These are phyloP conservation scores for Aspiorhynchus laticeps DNA, from an alignment of 2,113 vertebrate species.

Conservation along the genomic window DNA sequence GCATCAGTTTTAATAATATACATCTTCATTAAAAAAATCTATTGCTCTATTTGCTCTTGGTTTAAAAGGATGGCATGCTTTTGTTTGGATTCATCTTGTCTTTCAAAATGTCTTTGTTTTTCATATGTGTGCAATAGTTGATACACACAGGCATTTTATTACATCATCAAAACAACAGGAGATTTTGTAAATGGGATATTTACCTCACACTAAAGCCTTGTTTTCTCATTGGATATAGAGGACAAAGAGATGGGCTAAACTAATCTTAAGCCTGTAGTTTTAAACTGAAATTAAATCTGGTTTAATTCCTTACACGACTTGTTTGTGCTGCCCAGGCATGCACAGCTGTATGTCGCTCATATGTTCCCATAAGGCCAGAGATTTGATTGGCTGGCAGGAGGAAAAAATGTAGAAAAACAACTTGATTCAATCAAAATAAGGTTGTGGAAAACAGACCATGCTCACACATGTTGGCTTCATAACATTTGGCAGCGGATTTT, in stretches of 20 bases:
- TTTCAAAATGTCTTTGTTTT: neutral
- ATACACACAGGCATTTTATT: slow-evolving; percentile 27
- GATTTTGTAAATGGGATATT: slow-evolving; percentile 11
- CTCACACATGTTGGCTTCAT: too few species aligned
- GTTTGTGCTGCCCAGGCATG: slow-evolving; percentile 65
- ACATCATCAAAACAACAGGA: slow-evolving; percentile 34
- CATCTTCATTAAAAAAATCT: neutral
- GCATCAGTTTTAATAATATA: neutral
- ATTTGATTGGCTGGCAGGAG: too few species aligned
- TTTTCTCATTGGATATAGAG: slow-evolving; percentile 8
- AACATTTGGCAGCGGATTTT: too few species aligned
- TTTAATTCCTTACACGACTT: slow-evolving; percentile 62
- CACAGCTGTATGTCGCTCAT: slow-evolving; percentile 63
- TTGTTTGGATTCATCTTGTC: neutral
- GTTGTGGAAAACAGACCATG: too few species aligned
- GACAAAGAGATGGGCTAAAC: slow-evolving; percentile 46
- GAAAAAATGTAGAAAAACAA: too few species aligned
- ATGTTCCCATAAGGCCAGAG: slow-evolving; percentile 48
- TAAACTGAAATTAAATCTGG: slow-evolving; percentile 64
- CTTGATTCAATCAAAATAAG: too few species aligned
- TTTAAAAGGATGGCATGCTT: neutral
- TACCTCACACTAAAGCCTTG: neutral
- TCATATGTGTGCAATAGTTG: slow-evolving; percentile 21
- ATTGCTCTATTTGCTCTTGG: neutral
- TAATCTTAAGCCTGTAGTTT: slow-evolving; percentile 62